Evolutionary conservation across 2,888 invertebrate species (phyloP), one percentile per base, ranked within the genome.

Genomic region (Sialis fuliginosa): DNA sequence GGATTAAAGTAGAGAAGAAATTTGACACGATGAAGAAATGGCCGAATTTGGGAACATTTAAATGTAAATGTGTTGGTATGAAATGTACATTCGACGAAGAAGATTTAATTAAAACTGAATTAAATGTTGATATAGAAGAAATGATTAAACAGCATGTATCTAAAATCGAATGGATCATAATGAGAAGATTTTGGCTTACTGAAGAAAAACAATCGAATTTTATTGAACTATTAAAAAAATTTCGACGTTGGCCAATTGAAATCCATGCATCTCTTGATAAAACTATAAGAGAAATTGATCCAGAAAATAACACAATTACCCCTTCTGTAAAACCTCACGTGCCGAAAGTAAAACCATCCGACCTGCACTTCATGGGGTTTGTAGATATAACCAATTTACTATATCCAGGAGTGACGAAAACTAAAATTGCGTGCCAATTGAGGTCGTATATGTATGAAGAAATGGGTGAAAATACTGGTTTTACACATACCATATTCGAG

Each of bases 361-460:
- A 47, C 50, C 52, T 65, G 41, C 65, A 66, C 51, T 54, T 62
- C 6, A 63, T 63, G 62, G 59, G 59, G 1, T 51, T 59, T 30
- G 48, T 62, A 9, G 62, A 65, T 54, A 48, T 65, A 10, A 57
- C 60, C 6, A 50, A 57, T 22, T 52, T 66, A 31, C 49, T 65
- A 31, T 63, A 63, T 57, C 65, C 64, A 8, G 64, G 64, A 48
- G 60, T 62, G 31, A 57, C 54, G 9, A 59, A 52, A 50, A 53
- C 57, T 33, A 54, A 62, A 12, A 49, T 61, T 2, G 61, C 57
- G 5, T 54, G 58, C 47, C 61, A 59, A 10, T 50, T 64, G 12
- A 55, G 52, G 35, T 62, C 62, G 1, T 63, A 54, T 51, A 57
- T 57, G 33, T 52, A 54, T 13, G 52, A 57, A 40, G 63, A 65